Evolutionary conservation across 30 jellyfish, hydroid and myxozoan species (phyloP).

Genomic region (Cassiopea xamachana): DNA sequence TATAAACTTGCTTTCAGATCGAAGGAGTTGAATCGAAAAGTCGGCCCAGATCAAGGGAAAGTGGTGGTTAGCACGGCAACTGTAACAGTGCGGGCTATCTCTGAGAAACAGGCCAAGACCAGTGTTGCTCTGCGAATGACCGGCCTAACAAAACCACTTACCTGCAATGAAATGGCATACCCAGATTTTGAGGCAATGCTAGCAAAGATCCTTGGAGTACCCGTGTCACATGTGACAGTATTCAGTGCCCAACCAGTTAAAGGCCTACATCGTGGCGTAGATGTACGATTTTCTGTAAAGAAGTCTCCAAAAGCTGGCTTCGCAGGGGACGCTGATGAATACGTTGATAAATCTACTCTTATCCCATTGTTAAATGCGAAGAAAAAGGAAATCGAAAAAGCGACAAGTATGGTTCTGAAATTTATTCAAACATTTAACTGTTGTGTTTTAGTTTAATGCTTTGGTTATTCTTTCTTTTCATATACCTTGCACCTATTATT

Average conservation of each 20-base stretch:
- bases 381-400: constrained; percentile 79
- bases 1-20: constrained; percentile 80
- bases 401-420: constrained; percentile 69
- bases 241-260: constrained; percentile 91
- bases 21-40: constrained; percentile 76
- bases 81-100: constrained; percentile 77
- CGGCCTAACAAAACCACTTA: constrained; percentile 75
- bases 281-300: constrained; percentile 90
- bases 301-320: constrained; percentile 78
- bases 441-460: neutral
- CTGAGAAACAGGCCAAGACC: constrained; percentile 89
- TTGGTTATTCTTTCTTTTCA: neutral
- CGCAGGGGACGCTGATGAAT: constrained; percentile 84
- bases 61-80: constrained; percentile 78
- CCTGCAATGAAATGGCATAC: constrained; percentile 84
- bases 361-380: constrained; percentile 75
- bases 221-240: constrained; percentile 70
- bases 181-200: constrained; percentile 87
- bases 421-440: neutral
- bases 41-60: constrained; percentile 60
- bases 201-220: constrained; percentile 86
- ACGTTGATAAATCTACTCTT: constrained; percentile 72
- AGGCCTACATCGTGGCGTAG: constrained; percentile 93
- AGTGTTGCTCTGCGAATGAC: constrained; percentile 92
- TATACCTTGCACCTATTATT: too few relatives aligned